Evolutionary conservation across 2,888 invertebrate genomes (phyloP).

Genomic region (Gortyna flavago): DNA sequence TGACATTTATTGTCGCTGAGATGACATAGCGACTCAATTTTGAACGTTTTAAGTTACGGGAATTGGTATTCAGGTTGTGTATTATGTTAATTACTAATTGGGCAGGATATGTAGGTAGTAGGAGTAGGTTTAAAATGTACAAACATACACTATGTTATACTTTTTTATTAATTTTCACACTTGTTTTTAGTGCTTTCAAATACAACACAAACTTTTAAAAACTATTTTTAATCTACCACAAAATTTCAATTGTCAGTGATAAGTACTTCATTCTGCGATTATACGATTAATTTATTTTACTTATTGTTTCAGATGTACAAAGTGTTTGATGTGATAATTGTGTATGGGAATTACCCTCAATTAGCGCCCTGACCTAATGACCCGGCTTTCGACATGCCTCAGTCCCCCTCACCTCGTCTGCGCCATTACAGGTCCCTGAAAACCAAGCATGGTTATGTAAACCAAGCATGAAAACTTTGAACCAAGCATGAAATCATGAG

Average conservation of each 20-base stretch:
- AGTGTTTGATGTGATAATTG: constrained; percentile 89
- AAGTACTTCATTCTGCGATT: constrained; percentile 49
- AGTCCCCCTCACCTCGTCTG: constrained; percentile 92
- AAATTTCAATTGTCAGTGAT: constrained; percentile 55
- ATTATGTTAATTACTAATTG: neutral
- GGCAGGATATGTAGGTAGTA: neutral
- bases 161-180: neutral
- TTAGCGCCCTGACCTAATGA: constrained; percentile 89
- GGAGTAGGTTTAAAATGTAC: constrained; percentile 11
- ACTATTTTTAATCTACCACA: constrained; percentile 30
- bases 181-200: constrained; percentile 9
- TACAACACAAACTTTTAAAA: constrained; percentile 13
- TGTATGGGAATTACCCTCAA: constrained; percentile 85
- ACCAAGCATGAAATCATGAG: constrained; percentile 63
- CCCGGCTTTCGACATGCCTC: constrained; percentile 93
- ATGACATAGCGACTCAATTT: neutral
- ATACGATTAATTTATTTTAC: constrained; percentile 60
- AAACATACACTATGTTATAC: constrained; percentile 6
- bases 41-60: neutral
- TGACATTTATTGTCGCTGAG: neutral
- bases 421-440: constrained; percentile 94
- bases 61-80: neutral
- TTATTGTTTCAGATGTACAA: constrained; percentile 90
- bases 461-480: constrained; percentile 60
- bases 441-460: constrained; percentile 80